Conservation (phyloP, 2,888 invertebrate species). For the Eumerus sabulonum region DNA sequence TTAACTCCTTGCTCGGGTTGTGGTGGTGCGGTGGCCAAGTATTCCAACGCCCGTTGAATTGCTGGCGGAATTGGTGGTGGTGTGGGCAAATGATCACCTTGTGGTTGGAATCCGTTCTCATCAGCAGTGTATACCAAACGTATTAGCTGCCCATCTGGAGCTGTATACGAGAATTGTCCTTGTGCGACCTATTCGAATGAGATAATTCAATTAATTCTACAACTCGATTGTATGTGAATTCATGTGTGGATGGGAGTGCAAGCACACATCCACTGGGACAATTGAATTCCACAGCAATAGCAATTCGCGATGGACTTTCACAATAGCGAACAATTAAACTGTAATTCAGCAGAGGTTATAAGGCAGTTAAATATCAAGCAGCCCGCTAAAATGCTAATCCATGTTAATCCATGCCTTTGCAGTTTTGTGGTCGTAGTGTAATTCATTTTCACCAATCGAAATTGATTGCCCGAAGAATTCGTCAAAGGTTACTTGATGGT, state of each 20-base stretch:
- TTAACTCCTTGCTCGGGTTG: conserved; percentile 71
- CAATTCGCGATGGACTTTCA: conserved; percentile 12
- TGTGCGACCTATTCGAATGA: conserved; percentile 79
- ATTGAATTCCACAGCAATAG: conserved; percentile 8
- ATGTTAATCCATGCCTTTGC: conserved; percentile 30
- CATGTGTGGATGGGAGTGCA: background rate
- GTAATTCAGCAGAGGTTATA: conserved; percentile 33
- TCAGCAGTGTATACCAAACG: conserved; percentile 84
- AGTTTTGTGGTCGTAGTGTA: conserved; percentile 47
- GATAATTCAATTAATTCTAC: conserved; percentile 38
- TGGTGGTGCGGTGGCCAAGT: conserved; percentile 83
- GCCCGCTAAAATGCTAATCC: conserved; percentile 36
- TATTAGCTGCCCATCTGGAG: conserved; percentile 82
- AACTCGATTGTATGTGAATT: conserved; percentile 10
- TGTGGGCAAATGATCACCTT: conserved; percentile 78
- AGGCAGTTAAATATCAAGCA: conserved; percentile 44
- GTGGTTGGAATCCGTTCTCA: conserved; percentile 85
- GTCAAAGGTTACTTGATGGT: background rate
- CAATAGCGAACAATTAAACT: conserved; percentile 19
- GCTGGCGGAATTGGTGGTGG: conserved; percentile 86
- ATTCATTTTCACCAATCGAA: conserved; percentile 27
- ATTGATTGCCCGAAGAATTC: conserved; percentile 28
- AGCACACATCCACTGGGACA: conserved; percentile 21
- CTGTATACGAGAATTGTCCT: conserved; percentile 83
- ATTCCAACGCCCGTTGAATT: conserved; percentile 84